Evolutionary conservation across 2,797 vertebrate species (phyloP), one percentile per base, ranked within the genome.

Genomic region (Okamejei kenojei): DNA sequence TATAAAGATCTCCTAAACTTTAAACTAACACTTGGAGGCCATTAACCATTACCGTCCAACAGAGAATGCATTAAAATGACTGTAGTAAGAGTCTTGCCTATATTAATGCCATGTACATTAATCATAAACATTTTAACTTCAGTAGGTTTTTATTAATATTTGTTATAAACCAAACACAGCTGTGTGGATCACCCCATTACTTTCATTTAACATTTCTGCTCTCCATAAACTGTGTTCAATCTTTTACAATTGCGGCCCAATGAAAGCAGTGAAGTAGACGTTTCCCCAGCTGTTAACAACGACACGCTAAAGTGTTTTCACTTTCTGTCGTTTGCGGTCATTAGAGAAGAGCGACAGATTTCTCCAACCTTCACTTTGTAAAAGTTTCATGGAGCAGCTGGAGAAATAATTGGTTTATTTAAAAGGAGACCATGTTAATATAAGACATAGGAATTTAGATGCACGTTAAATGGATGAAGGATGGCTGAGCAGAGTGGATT

Each of bases 361-460:
- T 92, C 90, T 74, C 23, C 71, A 73, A 71, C 68, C 71, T 92
- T 92, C 68, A 92, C 90, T 92, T 76, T 92, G 90, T 92, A 92
- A 73, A 54, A 29, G 90, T 92, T 92, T 92, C 76, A 92, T 92
- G 23, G 71, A 76, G 76, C 90, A 92, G 71, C 90, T 92, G 90
- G 54, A 17, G 21, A 92, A 76, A 65, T 74, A 92, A 92, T 92
- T 92, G 71, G 90, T 92, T 76, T 92, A 92, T 92, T 92, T 92
- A 76, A 92, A 74, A 92, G 21, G 90, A 92, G 76, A 92, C 23
- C 23, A 92, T 76, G 90, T 92, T 92, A 92, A 92, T 92, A 92
- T 74, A 74, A 92, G 90, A 92, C 71, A 76, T n/a, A 76, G 90
- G 90, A 92, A 92, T 92, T 92, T 92, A 92, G 90, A 92, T 92